These are phyloP conservation scores for Laodelphax striatellus DNA, from an alignment of 1,140 invertebrate genomes.

Conservation along the genomic window DNA sequence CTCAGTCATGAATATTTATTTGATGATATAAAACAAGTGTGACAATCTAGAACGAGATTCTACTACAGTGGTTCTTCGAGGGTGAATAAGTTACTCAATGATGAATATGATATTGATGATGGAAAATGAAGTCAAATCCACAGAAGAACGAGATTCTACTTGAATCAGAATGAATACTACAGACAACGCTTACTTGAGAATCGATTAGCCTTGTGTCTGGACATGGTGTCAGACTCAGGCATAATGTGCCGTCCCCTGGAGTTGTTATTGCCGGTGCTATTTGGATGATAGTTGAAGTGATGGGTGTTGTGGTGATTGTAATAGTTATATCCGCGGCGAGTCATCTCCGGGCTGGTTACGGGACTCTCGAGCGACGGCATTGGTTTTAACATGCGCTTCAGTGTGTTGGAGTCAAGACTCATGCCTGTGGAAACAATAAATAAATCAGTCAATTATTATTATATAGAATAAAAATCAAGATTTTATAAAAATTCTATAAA, in stretches of 20 bases:
- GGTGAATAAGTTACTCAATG: too few relatives aligned
- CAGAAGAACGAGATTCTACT: too few relatives aligned
- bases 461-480: too few relatives aligned
- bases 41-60: too few relatives aligned
- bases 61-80: too few relatives aligned
- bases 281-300: constrained; percentile 36
- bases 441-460: too few relatives aligned
- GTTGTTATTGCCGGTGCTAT: constrained; percentile 37
- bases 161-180: background rate
- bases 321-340: constrained; percentile 49
- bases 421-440: constrained; percentile 26
- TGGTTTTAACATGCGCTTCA: constrained; percentile 88
- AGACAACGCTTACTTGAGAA: constrained; percentile 16
- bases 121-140: too few relatives aligned
- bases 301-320: constrained; percentile 42
- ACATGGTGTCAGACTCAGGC: constrained; percentile 37
- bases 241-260: constrained; percentile 36
- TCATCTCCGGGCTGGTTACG: constrained; percentile 79
- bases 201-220: constrained; percentile 31
- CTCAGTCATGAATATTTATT: too few relatives aligned
- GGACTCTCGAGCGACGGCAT: constrained; percentile 78
- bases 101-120: too few relatives aligned
- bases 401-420: constrained; percentile 65
- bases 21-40: too few relatives aligned
- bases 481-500: too few relatives aligned